These are phyloP conservation scores for Decapterus maruadsi DNA, from an alignment of 2,797 vertebrate genomes.

Conservation along the genomic window DNA sequence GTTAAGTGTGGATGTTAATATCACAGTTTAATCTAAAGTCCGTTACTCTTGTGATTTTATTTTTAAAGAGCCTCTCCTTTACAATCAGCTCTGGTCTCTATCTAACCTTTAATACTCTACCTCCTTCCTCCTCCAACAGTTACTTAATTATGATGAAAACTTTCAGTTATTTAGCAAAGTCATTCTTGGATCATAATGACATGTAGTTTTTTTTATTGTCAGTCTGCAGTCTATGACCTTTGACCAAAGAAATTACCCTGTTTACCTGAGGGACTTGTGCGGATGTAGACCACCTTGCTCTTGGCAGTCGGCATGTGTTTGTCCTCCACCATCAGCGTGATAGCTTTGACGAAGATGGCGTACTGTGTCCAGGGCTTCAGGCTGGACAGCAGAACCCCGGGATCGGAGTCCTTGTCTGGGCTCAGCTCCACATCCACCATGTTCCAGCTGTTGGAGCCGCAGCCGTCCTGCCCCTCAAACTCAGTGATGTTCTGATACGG, in stretches of 20 bases:
- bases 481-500: constrained; percentile 95
- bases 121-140: not conserved
- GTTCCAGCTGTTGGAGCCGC: constrained; percentile 99
- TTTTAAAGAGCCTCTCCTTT: not conserved
- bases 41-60: too few species aligned
- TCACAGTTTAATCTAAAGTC: not conserved
- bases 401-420: constrained; percentile 89
- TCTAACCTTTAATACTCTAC: not conserved
- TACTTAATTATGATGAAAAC: not conserved
- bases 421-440: constrained; percentile 97
- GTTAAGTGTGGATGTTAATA: not conserved
- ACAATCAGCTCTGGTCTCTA: not conserved
- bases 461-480: constrained; percentile 96
- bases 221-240: not conserved
- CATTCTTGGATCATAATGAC: not conserved
- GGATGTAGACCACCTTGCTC: constrained; percentile 96
- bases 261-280: constrained; percentile 91
- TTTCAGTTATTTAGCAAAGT: not conserved
- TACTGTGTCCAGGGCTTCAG: constrained; percentile 98
- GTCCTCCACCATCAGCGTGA: constrained; percentile 94
- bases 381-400: constrained; percentile 89
- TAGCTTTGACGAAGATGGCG: constrained; percentile 95
- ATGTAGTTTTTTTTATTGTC: not conserved
- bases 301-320: constrained; percentile 93
- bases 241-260: not conserved